These are phyloP conservation scores for Sylvilagus bachmani DNA, from an alignment of 2,113 vertebrate species.

Conservation along the genomic window DNA sequence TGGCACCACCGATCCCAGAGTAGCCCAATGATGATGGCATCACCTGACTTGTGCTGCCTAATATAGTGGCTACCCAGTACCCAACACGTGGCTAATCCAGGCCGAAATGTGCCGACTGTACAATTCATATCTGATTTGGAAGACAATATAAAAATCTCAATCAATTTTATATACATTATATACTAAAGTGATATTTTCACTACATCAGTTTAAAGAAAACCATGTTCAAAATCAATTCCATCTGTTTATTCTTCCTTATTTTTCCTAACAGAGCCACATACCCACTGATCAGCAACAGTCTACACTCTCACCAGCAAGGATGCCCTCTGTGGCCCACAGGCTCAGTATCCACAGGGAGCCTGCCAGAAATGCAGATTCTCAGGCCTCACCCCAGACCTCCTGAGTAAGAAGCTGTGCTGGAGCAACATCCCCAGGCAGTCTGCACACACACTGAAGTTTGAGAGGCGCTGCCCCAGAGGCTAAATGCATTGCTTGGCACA, in stretches of 20 bases:
- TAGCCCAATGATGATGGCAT: background rate
- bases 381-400: background rate
- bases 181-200: background rate
- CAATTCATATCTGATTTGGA: background rate
- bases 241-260: background rate
- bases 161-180: background rate
- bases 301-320: background rate
- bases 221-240: background rate
- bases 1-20: background rate
- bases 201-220: background rate
- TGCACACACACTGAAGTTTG: background rate
- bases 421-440: background rate
- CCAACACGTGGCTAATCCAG: background rate
- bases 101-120: background rate
- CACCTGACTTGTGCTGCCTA: background rate
- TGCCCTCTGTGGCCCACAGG: accelerated
- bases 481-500: background rate
- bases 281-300: background rate
- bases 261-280: background rate
- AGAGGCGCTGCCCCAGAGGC: background rate
- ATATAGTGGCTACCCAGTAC: too few relatives aligned
- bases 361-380: background rate
- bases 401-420: background rate
- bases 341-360: background rate
- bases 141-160: background rate